Conservation (phyloP, 1,140 invertebrate genomes). For the Apis mellifera region Amel_HAv3.1 CM009934.2:11303001-11303500, state of each 20-base stretch:
- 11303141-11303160: neutral
- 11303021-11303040: too few species aligned
- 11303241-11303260: neutral
- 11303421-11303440: constrained; percentile 20
- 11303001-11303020: constrained; percentile 47
- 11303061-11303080: too few species aligned
- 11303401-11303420: constrained; percentile 49
- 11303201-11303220: neutral
- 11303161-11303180: neutral
- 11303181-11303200: neutral
- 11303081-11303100: neutral
- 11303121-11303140: neutral
- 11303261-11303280: constrained; percentile 9
- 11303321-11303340: neutral
- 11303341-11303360: constrained; percentile 34
- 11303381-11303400: neutral
- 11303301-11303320: constrained; percentile 39
- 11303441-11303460: constrained; percentile 28
- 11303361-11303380: neutral
- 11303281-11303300: neutral
- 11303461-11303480: neutral
- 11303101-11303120: neutral
- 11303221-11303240: neutral
- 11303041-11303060: too few species aligned
- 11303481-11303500: constrained; percentile 1